Percentiles rank a stretch among this genome's conserved stretches.
Evolutionary conservation across 2,888 invertebrate species (phyloP).

Genomic region (Gryllus longicercus): DNA sequence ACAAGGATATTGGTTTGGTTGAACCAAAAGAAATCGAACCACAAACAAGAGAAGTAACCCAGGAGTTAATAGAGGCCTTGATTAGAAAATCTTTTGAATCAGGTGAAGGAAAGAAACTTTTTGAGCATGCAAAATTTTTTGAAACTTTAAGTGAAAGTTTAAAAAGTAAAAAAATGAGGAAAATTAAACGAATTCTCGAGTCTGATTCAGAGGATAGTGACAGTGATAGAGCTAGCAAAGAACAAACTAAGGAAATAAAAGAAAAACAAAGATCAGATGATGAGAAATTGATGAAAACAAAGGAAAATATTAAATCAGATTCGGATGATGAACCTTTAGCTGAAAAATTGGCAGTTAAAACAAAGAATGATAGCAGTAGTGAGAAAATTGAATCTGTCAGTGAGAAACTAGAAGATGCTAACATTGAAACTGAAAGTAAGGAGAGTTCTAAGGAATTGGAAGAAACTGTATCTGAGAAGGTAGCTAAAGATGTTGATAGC

Average conservation of each 20-base stretch:
- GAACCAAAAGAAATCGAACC: constrained; percentile 31
- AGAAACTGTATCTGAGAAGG: constrained; percentile 32
- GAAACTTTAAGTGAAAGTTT: constrained; percentile 47
- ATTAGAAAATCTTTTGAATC: constrained; percentile 43
- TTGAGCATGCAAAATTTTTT: constrained; percentile 52
- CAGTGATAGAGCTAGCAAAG: constrained; percentile 27
- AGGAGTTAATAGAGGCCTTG: constrained; percentile 43
- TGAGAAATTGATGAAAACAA: constrained; percentile 33
- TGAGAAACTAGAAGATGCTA: constrained; percentile 30
- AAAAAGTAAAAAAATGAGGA: constrained; percentile 56
- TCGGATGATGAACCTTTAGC: constrained; percentile 41
- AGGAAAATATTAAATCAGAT: constrained; percentile 42
- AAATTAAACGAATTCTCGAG: constrained; percentile 56
- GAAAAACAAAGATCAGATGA: constrained; percentile 19
- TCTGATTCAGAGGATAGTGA: constrained; percentile 51
- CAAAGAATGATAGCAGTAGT: constrained; percentile 35
- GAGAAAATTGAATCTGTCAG: constrained; percentile 21
- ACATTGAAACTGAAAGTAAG: constrained; percentile 35
- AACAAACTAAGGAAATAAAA: constrained; percentile 17
- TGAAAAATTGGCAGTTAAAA: constrained; percentile 29
- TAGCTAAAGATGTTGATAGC: constrained; percentile 35
- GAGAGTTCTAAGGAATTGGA: constrained; percentile 30
- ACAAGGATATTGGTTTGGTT: constrained; percentile 29
- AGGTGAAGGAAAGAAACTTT: constrained; percentile 43
- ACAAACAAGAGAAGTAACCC: constrained; percentile 40